Evolutionary conservation across 2,888 invertebrate genomes (phyloP).

Genomic region (Tethea ocularis): DNA sequence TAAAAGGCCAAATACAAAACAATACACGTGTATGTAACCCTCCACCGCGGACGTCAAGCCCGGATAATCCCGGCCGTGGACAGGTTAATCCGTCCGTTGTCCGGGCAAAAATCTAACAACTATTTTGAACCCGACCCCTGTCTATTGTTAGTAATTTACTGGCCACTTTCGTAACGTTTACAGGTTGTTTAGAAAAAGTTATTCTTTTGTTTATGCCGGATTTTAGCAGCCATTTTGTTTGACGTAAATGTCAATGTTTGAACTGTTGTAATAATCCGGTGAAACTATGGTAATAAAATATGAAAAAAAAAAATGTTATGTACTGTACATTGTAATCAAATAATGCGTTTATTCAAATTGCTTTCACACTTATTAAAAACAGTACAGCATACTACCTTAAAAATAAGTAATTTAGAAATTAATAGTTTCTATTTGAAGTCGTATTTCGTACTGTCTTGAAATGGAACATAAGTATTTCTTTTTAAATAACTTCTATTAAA

Average conservation of each 20-base stretch:
- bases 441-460: too few species aligned
- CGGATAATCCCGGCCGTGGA: conserved; percentile 55
- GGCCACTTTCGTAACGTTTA: conserved; percentile 29
- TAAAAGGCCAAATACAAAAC: conserved; percentile 28
- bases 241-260: neutral
- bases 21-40: conserved; percentile 47
- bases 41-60: conserved; percentile 23
- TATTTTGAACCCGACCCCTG: conserved; percentile 39
- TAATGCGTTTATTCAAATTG: too few species aligned
- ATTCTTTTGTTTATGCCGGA: neutral
- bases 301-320: too few species aligned
- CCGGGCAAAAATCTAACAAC: conserved; percentile 46
- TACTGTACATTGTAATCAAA: too few species aligned
- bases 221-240: neutral
- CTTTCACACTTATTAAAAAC: too few species aligned
- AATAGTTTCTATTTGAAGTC: too few species aligned
- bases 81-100: conserved; percentile 57
- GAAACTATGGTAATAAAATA: too few species aligned
- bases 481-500: too few species aligned
- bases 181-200: conserved; percentile 22
- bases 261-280: too few species aligned
- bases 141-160: conserved; percentile 47
- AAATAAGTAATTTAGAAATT: too few species aligned
- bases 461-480: too few species aligned
- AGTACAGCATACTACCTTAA: too few species aligned